Conservation (phyloP, 2,888 invertebrate species). For the Eupithecia exiguata region DNA sequence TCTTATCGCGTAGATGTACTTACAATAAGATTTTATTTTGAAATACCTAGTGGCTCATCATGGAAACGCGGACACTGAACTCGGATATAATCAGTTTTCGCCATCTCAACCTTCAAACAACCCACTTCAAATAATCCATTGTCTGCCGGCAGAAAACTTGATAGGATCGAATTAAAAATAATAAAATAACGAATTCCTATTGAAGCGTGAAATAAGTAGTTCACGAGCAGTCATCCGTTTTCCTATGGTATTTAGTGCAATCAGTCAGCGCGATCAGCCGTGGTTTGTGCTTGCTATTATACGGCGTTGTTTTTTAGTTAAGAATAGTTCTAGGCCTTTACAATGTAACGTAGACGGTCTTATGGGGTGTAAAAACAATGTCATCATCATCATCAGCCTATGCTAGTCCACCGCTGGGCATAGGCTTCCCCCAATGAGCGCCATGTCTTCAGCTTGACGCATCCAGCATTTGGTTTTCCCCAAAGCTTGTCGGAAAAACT, state of each 20-base stretch:
- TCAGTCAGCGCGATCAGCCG: slow-evolving; percentile 53
- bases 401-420: no score
- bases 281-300: slow-evolving; percentile 31
- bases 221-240: slow-evolving; percentile 49
- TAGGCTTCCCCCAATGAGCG: no score
- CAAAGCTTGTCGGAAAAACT: no score
- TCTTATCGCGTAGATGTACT: no score
- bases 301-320: slow-evolving; percentile 15
- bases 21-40: no score
- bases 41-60: neutral
- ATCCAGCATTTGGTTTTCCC: no score
- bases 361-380: neutral
- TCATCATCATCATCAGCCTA: no score
- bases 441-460: no score
- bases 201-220: slow-evolving; percentile 60
- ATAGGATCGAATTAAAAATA: slow-evolving; percentile 35
- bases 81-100: neutral
- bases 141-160: neutral
- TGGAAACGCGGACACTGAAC: neutral
- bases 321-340: neutral
- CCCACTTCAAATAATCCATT: neutral
- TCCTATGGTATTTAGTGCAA: slow-evolving; percentile 49
- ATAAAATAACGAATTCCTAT: slow-evolving; percentile 50
- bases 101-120: neutral
- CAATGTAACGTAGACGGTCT: neutral